phyloP scores from a whole-genome alignment of 2,797 vertebrate genomes.

The Hydrophis major region DNA sequence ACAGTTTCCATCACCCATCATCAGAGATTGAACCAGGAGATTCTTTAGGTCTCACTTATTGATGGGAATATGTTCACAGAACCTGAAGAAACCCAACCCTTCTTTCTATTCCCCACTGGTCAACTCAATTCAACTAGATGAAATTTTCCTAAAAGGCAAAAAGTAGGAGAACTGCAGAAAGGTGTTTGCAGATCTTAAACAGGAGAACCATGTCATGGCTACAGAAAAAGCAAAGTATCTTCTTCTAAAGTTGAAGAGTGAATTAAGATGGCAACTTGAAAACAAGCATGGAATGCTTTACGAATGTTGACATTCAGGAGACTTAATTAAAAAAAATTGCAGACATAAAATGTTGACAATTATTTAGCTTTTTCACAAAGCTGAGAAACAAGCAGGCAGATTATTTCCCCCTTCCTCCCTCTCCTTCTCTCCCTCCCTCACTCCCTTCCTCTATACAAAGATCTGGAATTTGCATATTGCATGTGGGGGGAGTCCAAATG shows the following conservation, averaged over 20 bases:
- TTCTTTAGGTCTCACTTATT: neutral
- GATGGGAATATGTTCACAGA: neutral
- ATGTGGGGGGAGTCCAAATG: neutral
- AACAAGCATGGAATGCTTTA: too few relatives aligned
- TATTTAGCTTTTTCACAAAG: neutral
- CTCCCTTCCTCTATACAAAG: neutral
- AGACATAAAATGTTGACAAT: neutral
- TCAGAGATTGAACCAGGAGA: neutral
- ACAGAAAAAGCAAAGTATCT: neutral
- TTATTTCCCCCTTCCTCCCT: neutral
- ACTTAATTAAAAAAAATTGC: neutral
- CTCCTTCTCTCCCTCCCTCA: too few relatives aligned
- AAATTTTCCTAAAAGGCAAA: neutral
- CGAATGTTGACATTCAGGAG: neutral
- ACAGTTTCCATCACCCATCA: neutral
- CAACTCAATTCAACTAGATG: neutral
- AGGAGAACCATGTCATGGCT: neutral
- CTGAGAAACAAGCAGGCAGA: neutral
- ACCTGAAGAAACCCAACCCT: neutral
- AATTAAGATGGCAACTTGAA: neutral
- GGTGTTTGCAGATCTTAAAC: neutral
- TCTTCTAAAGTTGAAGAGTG: neutral
- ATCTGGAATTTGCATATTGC: neutral
- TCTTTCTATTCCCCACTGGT: neutral
- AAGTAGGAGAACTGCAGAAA: neutral